Percentiles rank a stretch among this genome's conserved stretches.
These are phyloP conservation scores for Parnassius orleans DNA, from an alignment of 2,888 invertebrate genomes.

Conservation along the genomic window DNA sequence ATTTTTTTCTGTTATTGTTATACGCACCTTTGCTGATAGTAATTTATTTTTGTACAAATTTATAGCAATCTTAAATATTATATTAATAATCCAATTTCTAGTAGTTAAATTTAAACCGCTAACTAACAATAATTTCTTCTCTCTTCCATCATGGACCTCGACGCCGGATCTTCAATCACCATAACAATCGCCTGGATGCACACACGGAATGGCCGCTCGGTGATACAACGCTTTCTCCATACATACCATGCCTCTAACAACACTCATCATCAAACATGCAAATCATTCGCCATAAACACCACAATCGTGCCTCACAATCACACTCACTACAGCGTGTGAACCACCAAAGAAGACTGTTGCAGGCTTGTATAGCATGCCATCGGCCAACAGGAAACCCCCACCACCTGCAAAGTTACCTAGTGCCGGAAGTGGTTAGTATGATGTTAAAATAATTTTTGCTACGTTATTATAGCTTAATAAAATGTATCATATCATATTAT, in stretches of 20 bases:
- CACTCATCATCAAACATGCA: background rate
- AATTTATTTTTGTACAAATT: too few species aligned
- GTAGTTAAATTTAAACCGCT: conserved; percentile 11
- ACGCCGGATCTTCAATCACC: conserved; percentile 22
- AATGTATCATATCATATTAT: too few species aligned
- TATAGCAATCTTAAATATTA: too few species aligned
- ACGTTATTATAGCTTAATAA: too few species aligned
- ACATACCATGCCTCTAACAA: conserved; percentile 12
- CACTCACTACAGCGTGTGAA: conserved; percentile 53
- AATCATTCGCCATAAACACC: conserved; percentile 9
- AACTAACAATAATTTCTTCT: conserved; percentile 24
- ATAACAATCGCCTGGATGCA: conserved; percentile 19
- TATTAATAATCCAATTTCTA: too few species aligned
- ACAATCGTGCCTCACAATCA: background rate
- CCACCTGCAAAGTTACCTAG: conserved; percentile 61
- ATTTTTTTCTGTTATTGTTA: too few species aligned
- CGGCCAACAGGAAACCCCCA: conserved; percentile 65
- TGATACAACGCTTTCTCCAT: conserved; percentile 2
- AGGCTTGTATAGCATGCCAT: conserved; percentile 61
- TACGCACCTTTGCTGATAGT: too few species aligned
- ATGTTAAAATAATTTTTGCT: background rate
- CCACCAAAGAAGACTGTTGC: conserved; percentile 59
- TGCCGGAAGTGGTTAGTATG: conserved; percentile 59
- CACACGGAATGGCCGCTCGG: conserved; percentile 5
- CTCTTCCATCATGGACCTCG: conserved; percentile 27